Conservation (phyloP, 2,797 vertebrate species). For the Clangula hyemalis region DNA sequence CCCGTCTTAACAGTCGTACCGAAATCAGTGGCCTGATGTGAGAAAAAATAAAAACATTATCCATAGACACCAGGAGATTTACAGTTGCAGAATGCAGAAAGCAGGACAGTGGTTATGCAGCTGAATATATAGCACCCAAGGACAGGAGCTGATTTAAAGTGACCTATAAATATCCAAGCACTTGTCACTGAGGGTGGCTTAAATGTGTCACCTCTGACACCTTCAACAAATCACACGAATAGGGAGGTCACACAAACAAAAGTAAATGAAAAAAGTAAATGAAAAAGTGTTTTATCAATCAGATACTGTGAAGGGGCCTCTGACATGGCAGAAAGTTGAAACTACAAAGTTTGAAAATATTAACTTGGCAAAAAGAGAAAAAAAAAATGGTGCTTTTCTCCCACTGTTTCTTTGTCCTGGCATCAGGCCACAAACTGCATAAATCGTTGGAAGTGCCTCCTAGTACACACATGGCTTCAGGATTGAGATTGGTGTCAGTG, state of each 20-base stretch:
- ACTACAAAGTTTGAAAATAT: slow-evolving; percentile 18
- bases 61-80: not conserved
- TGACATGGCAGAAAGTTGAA: not conserved
- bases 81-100: not conserved
- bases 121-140: not conserved
- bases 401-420: not conserved
- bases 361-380: not conserved
- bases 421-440: not conserved
- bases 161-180: not conserved
- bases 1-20: not conserved
- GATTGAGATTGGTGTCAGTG: not conserved
- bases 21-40: not conserved
- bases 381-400: not conserved
- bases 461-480: not conserved
- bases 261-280: slow-evolving; percentile 13
- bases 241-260: not conserved
- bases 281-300: slow-evolving; percentile 1
- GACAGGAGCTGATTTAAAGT: slow-evolving; percentile 2
- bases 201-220: not conserved
- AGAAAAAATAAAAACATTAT: not conserved
- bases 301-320: not conserved
- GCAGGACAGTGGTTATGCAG: not conserved
- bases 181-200: not conserved
- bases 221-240: slow-evolving; percentile 28
- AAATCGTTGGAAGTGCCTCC: not conserved